Evolutionary conservation across 2,113 vertebrate species (phyloP), one percentile per base, ranked within the genome.

Genomic region (Pyxicephalus adspersus): DNA sequence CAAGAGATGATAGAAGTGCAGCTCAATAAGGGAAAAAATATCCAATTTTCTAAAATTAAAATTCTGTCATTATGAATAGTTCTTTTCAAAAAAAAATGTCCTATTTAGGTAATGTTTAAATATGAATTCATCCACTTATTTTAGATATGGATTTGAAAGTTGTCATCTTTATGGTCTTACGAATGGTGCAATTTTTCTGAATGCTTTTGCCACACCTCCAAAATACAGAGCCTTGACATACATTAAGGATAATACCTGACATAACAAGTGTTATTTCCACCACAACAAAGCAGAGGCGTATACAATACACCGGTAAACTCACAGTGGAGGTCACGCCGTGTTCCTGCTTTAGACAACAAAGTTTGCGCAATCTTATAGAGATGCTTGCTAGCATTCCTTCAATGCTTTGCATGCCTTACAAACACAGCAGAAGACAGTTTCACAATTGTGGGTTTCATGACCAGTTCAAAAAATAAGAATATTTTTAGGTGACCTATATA

Each of bases 341-440:
- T 31, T 73, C 70, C 16, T 72, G 25, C 22, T 31, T 58, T 57
- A 57, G n/a, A 55, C 5, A 51, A 55, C 26, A 58, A 28, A 31
- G 23, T 16, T 78, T 78, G 52, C 76, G 25, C 54, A 78, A 78
- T 67, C 28, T 57, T 66, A 57, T 78, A 29, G 8, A 5, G 28
- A 29, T 25, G n/a, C 6, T 52, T 38, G 64, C 17, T 38, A 38
- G 77, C 54, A 70, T 79, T 79, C 77, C 8, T 79, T 6, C 55
- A 67, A 67, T 67, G 52, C 31, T 17, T 79, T 20, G 51, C 38
- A 77, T 77, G 50, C 38, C 25, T 76, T 64, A 50, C 76, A 18
- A 26, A 26, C 20, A 4, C 20, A 61, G 28, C 58, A 22, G 23
- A 26, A 57, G 64, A 26, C 23, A 71, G 13, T 7, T 26, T 3